Evolutionary conservation across 23 tunicate species (phyloP), one percentile per base, ranked within the genome.

Genomic region (Phallusia fumigata): DNA sequence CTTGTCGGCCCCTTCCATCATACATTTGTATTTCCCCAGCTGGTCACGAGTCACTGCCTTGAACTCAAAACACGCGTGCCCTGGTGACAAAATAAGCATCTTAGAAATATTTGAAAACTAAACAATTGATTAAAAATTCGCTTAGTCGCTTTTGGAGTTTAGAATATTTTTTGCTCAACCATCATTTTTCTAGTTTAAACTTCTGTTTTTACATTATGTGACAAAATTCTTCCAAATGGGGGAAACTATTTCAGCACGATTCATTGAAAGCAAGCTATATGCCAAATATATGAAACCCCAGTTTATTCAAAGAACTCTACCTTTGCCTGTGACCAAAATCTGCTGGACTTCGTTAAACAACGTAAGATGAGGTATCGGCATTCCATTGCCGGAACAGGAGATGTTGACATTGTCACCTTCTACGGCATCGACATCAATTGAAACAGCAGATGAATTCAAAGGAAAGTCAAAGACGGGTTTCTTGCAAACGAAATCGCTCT

Each of bases 1-100:
- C 11, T 36, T 36, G 21, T 40, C 53, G 15, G 36, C 8, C 6
- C 81, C 81, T 30, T 8, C 33, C 58, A 77, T 45, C 36, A 36
- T 36, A 64, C 81, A 77, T 21, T 19, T 77, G 18, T 77, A 77
- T 36, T 36, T 36, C 11, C 58, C 81, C 6, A 36, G 26, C 19
- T 77, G 31, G 19, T 77, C 81, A 77, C 33, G 33, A 30, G 30
- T 77, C 81, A 45, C 81, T 19, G 65, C 33, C 33, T 40, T 40
- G 19, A 40, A 5, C 19, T 30, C 44, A 12, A 35, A 28, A 22
- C 30, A 28, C 19, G 18, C 53, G 58, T 77, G 53, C 2, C 81
- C 81, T 77, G 79, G 18, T 28, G 28, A 33, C 6, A n/a, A n/a
- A n/a, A n/a, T n/a, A n/a, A n/a, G n/a, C n/a, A 6, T 31, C 32